These are phyloP conservation scores for Acrobeloides nanus DNA, from an alignment of 2,888 invertebrate species.

Conservation along the genomic window DNA sequence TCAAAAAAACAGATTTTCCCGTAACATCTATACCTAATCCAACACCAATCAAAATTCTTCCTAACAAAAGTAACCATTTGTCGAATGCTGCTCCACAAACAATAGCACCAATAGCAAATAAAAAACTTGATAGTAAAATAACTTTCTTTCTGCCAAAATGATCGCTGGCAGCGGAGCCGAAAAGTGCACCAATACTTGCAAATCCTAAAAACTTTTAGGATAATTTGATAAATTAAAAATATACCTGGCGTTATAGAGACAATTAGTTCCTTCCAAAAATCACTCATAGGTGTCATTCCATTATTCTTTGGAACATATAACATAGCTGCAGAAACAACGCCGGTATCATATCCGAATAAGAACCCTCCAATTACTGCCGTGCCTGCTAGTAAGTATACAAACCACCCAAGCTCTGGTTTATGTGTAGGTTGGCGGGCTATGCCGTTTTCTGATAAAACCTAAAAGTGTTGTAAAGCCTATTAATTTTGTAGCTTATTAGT, in stretches of 20 bases:
- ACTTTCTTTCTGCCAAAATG: slow-evolving; percentile 58
- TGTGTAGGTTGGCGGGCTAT: slow-evolving; percentile 27
- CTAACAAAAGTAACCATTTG: slow-evolving; percentile 31
- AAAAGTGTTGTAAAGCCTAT: too few relatives aligned
- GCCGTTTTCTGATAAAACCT: too few relatives aligned
- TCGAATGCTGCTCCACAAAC: slow-evolving; percentile 51
- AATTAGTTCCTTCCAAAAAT: slow-evolving; percentile 44
- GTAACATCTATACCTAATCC: too few relatives aligned
- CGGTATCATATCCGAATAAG: slow-evolving; percentile 62
- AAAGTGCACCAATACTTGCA: slow-evolving; percentile 24
- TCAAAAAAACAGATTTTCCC: too few relatives aligned
- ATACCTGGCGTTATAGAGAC: slow-evolving; percentile 38
- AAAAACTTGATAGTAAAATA: slow-evolving; percentile 58
- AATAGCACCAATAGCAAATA: slow-evolving; percentile 58
- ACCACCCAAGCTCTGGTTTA: slow-evolving; percentile 29
- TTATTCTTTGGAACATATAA: slow-evolving; percentile 35
- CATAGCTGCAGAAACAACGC: slow-evolving; percentile 46
- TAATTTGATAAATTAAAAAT: too few relatives aligned
- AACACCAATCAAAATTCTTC: slow-evolving; percentile 41
- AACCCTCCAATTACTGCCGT: slow-evolving; percentile 46
- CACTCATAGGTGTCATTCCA: slow-evolving; percentile 32
- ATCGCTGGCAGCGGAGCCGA: slow-evolving; percentile 57
- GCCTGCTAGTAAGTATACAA: slow-evolving; percentile 32
- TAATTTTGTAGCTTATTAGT: too few relatives aligned
- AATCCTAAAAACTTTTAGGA: slow-evolving; percentile 13